These are phyloP conservation scores for Cynoglossus semilaevis DNA, from an alignment of 2,113 vertebrate species.

Conservation along the genomic window DNA sequence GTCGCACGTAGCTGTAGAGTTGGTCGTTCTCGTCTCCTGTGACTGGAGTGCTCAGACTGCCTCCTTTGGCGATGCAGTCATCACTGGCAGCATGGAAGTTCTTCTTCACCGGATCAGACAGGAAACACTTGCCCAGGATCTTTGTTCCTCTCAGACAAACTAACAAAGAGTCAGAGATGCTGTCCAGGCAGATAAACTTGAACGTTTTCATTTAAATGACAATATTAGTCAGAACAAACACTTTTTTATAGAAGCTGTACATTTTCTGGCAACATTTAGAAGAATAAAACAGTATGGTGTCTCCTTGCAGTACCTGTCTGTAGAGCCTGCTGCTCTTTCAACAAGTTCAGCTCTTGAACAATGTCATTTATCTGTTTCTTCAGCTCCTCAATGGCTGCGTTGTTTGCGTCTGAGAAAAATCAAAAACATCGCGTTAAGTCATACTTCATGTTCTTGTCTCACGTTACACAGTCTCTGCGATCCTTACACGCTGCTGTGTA, in stretches of 20 bases:
- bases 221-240: too few relatives aligned
- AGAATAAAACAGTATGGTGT: neutral
- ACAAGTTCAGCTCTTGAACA: conserved; percentile 81
- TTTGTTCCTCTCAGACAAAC: conserved; percentile 94
- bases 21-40: conserved; percentile 85
- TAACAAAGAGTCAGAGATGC: conserved; percentile 18
- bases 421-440: neutral
- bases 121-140: conserved; percentile 87
- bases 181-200: too few relatives aligned
- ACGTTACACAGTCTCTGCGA: too few relatives aligned
- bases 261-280: too few relatives aligned
- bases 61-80: conserved; percentile 88
- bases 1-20: conserved; percentile 82
- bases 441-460: too few relatives aligned
- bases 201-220: too few relatives aligned
- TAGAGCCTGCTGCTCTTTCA: conserved; percentile 92
- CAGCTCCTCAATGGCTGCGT: conserved; percentile 85
- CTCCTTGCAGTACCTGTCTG: conserved; percentile 81
- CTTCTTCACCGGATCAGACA: conserved; percentile 79
- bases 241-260: too few relatives aligned
- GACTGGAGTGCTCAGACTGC: conserved; percentile 82
- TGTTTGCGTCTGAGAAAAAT: conserved; percentile 61
- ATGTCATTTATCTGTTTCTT: conserved; percentile 83
- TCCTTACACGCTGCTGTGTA: too few relatives aligned
- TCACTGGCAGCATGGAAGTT: conserved; percentile 87